Percentiles rank a stretch among this genome's conserved stretches.
These are phyloP conservation scores for Nannoperca obscura DNA, from an alignment of 2,797 vertebrate species.

Conservation along the genomic window DNA sequence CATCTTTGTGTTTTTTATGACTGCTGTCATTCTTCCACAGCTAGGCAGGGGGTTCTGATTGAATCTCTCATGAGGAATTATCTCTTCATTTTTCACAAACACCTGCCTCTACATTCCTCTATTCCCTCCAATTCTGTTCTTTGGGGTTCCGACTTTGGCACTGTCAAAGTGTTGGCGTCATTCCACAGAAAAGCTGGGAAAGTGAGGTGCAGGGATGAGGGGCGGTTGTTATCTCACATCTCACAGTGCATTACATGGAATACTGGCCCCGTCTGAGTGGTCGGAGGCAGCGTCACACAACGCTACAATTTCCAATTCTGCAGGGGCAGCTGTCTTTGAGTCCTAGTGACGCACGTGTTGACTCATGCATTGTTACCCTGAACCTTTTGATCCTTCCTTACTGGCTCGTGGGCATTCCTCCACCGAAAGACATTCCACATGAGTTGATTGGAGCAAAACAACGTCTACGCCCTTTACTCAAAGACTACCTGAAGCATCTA, in stretches of 20 bases:
- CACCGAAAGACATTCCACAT: constrained; percentile 72
- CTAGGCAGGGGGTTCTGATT: constrained; percentile 53
- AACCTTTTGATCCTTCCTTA: constrained; percentile 78
- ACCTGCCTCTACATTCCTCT: constrained; percentile 73
- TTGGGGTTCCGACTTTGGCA: constrained; percentile 66
- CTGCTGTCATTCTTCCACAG: constrained; percentile 58
- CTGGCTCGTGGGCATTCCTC: constrained; percentile 68
- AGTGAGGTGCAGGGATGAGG: constrained; percentile 60
- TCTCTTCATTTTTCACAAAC: constrained; percentile 74
- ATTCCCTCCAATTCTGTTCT: constrained; percentile 62
- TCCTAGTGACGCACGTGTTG: constrained; percentile 65
- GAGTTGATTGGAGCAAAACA: constrained; percentile 73
- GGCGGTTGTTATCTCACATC: constrained; percentile 64
- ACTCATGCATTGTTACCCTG: constrained; percentile 75
- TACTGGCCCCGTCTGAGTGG: constrained; percentile 51
- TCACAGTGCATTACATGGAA: constrained; percentile 61
- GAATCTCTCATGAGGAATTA: constrained; percentile 65
- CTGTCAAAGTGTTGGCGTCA: constrained; percentile 56
- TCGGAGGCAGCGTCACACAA: constrained; percentile 32
- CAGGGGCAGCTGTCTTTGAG: constrained; percentile 75
- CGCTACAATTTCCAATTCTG: constrained; percentile 58
- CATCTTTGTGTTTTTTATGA: constrained; percentile 57
- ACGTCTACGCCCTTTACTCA: constrained; percentile 68
- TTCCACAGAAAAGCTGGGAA: constrained; percentile 65
- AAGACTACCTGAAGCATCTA: constrained; percentile 62